Conservation (phyloP, 2,888 invertebrate genomes). For the Acanthacorydalis orientalis region DNA sequence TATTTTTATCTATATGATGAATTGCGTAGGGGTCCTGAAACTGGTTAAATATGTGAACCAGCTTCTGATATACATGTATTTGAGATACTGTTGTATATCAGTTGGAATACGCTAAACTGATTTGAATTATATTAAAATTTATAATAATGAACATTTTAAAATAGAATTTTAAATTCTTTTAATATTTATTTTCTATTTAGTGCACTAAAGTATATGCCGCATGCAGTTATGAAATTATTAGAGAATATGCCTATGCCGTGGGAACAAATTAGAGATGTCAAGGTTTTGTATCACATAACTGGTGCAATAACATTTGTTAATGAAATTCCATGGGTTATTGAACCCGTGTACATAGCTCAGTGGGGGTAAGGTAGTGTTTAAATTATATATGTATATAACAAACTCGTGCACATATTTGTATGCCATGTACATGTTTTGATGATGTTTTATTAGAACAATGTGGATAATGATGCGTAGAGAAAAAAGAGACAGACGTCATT, state of each 20-base stretch:
- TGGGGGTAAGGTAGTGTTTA: constrained; percentile 57
- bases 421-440: neutral
- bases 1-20: constrained; percentile 5
- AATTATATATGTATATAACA: too few species aligned
- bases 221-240: constrained; percentile 94
- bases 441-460: constrained; percentile 57
- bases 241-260: constrained; percentile 99
- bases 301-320: constrained; percentile 99
- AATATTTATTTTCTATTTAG: constrained; percentile 25
- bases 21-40: constrained; percentile 6
- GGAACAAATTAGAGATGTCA: constrained; percentile 98
- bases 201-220: constrained; percentile 98
- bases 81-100: too few species aligned
- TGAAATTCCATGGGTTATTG: constrained; percentile 99
- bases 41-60: constrained; percentile 1
- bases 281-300: constrained; percentile 95
- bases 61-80: neutral
- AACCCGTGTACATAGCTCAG: constrained; percentile 97
- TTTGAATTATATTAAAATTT: too few species aligned
- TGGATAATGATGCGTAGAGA: constrained; percentile 99
- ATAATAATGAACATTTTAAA: too few species aligned
- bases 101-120: too few species aligned
- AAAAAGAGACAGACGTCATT: constrained; percentile 95
- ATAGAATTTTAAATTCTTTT: neutral
- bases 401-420: neutral